Evolutionary conservation across 2,888 invertebrate genomes (phyloP), one percentile per base, ranked within the genome.

Genomic region (Andrena trimmerana): DNA sequence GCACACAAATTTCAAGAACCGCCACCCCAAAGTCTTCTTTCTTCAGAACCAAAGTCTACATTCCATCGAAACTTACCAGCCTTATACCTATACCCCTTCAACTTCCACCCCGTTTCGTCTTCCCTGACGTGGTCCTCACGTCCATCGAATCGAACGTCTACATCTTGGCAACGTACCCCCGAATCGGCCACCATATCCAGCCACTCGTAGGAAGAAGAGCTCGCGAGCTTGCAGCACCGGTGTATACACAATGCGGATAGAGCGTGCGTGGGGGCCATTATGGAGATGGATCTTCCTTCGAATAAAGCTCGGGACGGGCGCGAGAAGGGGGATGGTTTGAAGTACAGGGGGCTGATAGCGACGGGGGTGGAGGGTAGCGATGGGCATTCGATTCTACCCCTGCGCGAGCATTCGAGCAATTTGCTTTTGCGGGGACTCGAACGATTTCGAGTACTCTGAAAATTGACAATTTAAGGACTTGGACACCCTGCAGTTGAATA

Each of bases 271-370:
- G 89, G 91, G 90, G 91, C 91, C 91, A 93, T 93, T 93, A 93
- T 93, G 92, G 93, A 93, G 92, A 93, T 93, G 91, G 93, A 93
- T 93, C 92, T 93, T 91, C 90, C 90, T 91, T 91, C 90, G 92
- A 91, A 92, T 93, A 92, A 92, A 91, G 91, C 90, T 90, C 88
- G 83, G 78, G 76, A 69, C 72, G 71, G 59, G 42, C 42, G 42
- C 16, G 69, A 65, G 70, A 75, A 36, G 69, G 68, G 70, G 73
- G 75, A 69, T 85, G 72, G 63, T 88, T 90, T 88, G 87, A 89
- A 89, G 91, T 86, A 85, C 83, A 78, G 86, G 82, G 74, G 70
- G 76, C 54, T 63, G 72, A n/a, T 70, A 73, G 66, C 36, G 71
- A 29, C 59, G n/a, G 66, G 42, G 68, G 62, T 63, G 68, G 57